Base-by-base conservation (phyloP, 2,888 invertebrate genomes). In the Fragum sueziense region DNA sequence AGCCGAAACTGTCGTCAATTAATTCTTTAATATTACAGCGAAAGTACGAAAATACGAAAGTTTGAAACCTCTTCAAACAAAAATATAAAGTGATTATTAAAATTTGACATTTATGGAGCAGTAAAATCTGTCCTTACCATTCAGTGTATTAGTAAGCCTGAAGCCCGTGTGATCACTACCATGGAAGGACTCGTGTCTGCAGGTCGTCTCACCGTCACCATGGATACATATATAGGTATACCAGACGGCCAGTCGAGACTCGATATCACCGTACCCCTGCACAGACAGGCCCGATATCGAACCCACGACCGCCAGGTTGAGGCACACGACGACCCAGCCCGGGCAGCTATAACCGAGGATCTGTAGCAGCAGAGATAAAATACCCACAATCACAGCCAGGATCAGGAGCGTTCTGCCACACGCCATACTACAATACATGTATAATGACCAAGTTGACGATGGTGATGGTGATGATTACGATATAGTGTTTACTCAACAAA, bases 311-410 rank as follows among this genome's bases (percentile, higher is more conserved):
- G 34, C n/a, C 2, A 81, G 70, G 34, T 77, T 68, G 25, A 75
- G 62, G 4, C 62, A 54, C 41, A 77, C 57, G 11, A 75, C 22
- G 11, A 81, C 57, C 81, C 81, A 81, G 3, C 77, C 81, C 0
- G 81, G 77, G 29, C 77, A 81, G 22, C 72, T 41, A 37, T 47
- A 68, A 7, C 77, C 81, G 3, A 81, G 69, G 2, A 75, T 54
- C 27, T 77, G 81, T 29, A 81, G 41, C 0, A 81, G 9, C 47
- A 74, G 47, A 14, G 77, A 75, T 7, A 67, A 1, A 6, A n/a
- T 25, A 41, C 74, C 51, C 27, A 67, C 31, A 2, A 65, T 11
- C 7, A 67, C 17, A 27, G 31, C 74, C 11, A 67, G 25, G 27
- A 34, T 74, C 3, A 34, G 34, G 0, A 68, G 11, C 0, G 54